A percentile compares a stretch with the other conserved stretches of the same genome.
Conservation (phyloP, 23 tunicate genomes). For the Phallusia fumigata region DNA sequence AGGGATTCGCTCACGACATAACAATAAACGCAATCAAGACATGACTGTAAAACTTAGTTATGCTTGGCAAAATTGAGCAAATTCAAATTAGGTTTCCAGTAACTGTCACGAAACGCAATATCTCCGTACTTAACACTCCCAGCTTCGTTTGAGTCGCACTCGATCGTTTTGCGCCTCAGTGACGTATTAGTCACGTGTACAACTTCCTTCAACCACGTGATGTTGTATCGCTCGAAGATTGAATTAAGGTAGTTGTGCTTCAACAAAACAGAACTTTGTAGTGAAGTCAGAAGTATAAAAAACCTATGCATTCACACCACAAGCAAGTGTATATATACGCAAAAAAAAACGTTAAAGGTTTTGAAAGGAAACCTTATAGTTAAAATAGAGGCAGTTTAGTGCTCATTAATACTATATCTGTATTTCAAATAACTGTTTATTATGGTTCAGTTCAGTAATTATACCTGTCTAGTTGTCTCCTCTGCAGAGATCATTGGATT, state of each 20-base stretch:
- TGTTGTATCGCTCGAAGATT: conserved; percentile 28
- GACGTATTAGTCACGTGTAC: conserved; percentile 22
- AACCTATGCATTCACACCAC: no score
- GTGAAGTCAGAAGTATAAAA: no score
- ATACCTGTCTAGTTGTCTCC: conserved; percentile 9
- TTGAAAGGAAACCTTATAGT: no score
- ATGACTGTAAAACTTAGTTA: no score
- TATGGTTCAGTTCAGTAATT: no score
- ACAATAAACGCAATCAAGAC: no score
- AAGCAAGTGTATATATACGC: no score
- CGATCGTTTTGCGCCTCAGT: conserved; percentile 31
- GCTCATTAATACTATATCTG: no score
- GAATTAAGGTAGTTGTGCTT: conserved; percentile 8
- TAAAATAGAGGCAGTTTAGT: no score
- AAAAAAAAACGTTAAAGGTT: no score
- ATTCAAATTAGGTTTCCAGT: not conserved
- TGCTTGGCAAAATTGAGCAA: not conserved
- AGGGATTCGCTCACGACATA: no score
- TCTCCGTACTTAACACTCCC: conserved; percentile 25
- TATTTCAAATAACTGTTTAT: no score
- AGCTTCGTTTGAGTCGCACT: conserved; percentile 20
- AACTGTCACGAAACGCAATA: not conserved
- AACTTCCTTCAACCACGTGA: conserved; percentile 25
- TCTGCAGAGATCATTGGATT: conserved; percentile 25
- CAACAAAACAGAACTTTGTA: not conserved